Evolutionary conservation across 2,888 invertebrate species (phyloP), one percentile per base, ranked within the genome.

Genomic region (Schizaphis graminum): DNA sequence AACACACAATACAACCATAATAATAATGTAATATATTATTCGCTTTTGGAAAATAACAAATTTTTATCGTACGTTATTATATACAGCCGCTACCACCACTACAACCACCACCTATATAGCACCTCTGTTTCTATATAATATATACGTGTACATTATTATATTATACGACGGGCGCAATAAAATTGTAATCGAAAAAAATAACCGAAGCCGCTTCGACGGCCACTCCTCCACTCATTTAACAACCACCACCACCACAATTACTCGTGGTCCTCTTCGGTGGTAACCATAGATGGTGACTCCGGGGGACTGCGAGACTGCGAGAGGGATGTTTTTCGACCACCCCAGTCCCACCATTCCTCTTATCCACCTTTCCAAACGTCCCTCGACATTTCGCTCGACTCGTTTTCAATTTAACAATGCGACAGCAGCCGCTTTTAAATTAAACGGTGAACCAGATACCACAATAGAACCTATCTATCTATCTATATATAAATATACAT

Each of bases 171-270:
- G 47, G 49, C 13, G 90, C 49, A 49, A 91, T 91, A 77, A 77
- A 91, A 91, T 24, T 47, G 49, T 91, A 91, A 77, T 91, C 67
- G 67, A 91, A 91, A 91, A 91, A 91, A 67, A 35, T 26, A 77
- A 77, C 77, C 35, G 35, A 77, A 77, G 77, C 77, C 35, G 8
- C 77, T 35, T 77, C 77, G 77, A 8, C 8, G 35, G 21, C 35
- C 8, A 35, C 35, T 77, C 21, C 77, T 77, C 35, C 21, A 4
- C 21, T 35, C 77, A 35, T 21, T 77, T 35, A 35, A 77, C 67
- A 26, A 26, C 77, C 35, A 8, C 77, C 77, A 8, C 35, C 77
- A 13, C 67, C 67, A 4, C 61, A 10, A n/a, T n/a, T 67, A 35
- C 67, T 67, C 67, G n/a, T 67, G 67, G n/a, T 16, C 67, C 67